A percentile compares a stretch with the other conserved stretches of the same genome.
Conservation (phyloP, 1,140 invertebrate species). For the Formica selysi region DNA sequence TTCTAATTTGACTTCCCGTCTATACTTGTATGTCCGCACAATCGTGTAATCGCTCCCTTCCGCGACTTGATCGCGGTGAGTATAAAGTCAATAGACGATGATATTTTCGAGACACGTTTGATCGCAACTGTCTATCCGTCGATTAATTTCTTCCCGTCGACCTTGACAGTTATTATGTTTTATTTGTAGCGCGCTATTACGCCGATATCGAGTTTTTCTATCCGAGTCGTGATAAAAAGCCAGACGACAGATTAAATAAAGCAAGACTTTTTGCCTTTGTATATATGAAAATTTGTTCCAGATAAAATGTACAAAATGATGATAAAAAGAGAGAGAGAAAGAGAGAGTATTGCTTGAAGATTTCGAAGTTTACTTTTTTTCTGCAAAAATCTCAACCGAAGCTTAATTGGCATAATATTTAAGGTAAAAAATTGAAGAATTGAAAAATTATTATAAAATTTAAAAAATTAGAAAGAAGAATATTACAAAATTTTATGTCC, state of each 20-base stretch:
- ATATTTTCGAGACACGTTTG: constrained; percentile 22
- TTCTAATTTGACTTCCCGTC: constrained; percentile 39
- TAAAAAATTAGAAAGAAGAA: not conserved
- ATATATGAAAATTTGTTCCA: not conserved
- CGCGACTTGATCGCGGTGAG: not conserved
- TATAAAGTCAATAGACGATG: constrained; percentile 50
- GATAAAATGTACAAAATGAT: constrained; percentile 7
- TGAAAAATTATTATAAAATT: constrained; percentile 2
- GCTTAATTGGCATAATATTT: constrained; percentile 22
- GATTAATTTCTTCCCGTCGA: constrained; percentile 51
- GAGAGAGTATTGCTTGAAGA: not conserved
- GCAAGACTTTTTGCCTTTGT: not conserved
- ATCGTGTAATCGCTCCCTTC: constrained; percentile 37
- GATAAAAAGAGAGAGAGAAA: not conserved
- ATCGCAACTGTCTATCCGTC: constrained; percentile 37
- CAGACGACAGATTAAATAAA: constrained; percentile 11
- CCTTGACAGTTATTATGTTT: constrained; percentile 65
- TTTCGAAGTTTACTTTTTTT: not conserved
- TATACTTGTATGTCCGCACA: not conserved
- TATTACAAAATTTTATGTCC: not conserved
- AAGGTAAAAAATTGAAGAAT: not conserved
- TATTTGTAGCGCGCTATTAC: constrained; percentile 60
- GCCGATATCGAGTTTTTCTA: constrained; percentile 43
- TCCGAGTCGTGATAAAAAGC: not conserved
- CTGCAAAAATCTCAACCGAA: not conserved